Evolutionary conservation across 2,888 invertebrate genomes (phyloP).

Genomic region (Caenorhabditis sp.): DNA sequence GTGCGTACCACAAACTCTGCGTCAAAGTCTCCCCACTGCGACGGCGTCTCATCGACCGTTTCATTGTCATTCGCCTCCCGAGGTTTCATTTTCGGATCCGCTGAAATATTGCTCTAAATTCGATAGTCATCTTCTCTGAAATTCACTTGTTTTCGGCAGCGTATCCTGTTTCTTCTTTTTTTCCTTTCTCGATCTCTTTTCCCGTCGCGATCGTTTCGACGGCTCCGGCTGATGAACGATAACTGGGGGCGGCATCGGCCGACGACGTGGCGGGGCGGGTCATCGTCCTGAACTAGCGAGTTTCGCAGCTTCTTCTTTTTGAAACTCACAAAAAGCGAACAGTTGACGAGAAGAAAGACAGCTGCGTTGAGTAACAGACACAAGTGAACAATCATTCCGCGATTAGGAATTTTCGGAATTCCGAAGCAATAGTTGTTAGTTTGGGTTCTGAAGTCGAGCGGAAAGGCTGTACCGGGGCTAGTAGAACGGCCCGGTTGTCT

Average conservation of each 20-base stretch:
- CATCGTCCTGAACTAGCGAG: slow-evolving; percentile 5
- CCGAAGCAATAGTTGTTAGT: too few species aligned
- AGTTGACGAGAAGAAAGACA: slow-evolving; percentile 33
- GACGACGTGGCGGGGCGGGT: slow-evolving; percentile 10
- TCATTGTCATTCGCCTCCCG: slow-evolving; percentile 31
- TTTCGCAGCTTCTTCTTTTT: background rate
- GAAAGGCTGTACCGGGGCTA: too few species aligned
- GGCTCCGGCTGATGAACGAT: slow-evolving; percentile 5
- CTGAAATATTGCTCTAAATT: slow-evolving; percentile 8
- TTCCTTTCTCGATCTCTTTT: background rate
- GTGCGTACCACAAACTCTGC: slow-evolving; percentile 14
- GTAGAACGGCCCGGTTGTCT: too few species aligned
- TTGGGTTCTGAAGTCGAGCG: too few species aligned
- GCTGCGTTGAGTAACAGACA: slow-evolving; percentile 32
- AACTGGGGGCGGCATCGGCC: slow-evolving; percentile 6
- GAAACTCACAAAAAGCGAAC: slow-evolving; percentile 16
- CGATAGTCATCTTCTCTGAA: background rate
- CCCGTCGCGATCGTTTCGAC: background rate
- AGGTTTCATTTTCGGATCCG: slow-evolving; percentile 30
- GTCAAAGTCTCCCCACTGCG: slow-evolving; percentile 24
- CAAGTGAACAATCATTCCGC: slow-evolving; percentile 24
- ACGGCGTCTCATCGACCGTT: slow-evolving; percentile 32
- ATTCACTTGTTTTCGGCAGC: slow-evolving; percentile 15
- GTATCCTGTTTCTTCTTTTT: slow-evolving; percentile 11
- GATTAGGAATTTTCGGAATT: too few species aligned